A percentile compares a stretch with the other conserved stretches of the same genome.
These are phyloP conservation scores for Scytalopus superciliaris DNA, from an alignment of 2,113 vertebrate genomes.

Conservation along the genomic window DNA sequence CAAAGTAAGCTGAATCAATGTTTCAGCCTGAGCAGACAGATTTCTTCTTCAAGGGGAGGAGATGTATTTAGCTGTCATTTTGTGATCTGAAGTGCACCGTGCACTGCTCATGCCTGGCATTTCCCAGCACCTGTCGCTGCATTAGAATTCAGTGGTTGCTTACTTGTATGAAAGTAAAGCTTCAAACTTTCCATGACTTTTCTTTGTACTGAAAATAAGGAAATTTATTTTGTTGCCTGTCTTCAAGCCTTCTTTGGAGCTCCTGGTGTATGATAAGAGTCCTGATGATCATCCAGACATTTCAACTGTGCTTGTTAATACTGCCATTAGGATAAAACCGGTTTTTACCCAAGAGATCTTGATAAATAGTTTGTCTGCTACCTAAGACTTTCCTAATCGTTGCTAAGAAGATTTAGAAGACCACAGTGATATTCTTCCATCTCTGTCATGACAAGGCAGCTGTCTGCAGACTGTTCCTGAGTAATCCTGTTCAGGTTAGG, in stretches of 20 bases:
- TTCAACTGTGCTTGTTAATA: background rate
- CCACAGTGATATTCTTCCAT: background rate
- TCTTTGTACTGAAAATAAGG: background rate
- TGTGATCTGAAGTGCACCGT: background rate
- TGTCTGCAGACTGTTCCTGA: background rate
- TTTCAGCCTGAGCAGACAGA: background rate
- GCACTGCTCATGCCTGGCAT: background rate
- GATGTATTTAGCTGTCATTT: background rate
- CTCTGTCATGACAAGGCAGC: background rate
- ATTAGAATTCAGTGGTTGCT: background rate
- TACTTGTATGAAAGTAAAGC: background rate
- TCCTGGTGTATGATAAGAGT: background rate
- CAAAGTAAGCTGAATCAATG: background rate
- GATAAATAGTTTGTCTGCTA: background rate
- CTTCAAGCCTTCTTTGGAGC: background rate
- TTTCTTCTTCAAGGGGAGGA: background rate
- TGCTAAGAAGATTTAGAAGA: background rate
- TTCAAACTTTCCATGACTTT: background rate
- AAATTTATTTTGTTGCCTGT: background rate
- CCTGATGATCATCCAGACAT: background rate
- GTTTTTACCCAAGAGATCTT: background rate
- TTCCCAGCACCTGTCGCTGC: background rate
- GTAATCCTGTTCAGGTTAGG: background rate
- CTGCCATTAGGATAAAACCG: background rate
- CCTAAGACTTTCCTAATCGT: background rate